phyloP scores from a whole-genome alignment of 2,113 vertebrate species.

The Romanogobio albipinnatus region DNA sequence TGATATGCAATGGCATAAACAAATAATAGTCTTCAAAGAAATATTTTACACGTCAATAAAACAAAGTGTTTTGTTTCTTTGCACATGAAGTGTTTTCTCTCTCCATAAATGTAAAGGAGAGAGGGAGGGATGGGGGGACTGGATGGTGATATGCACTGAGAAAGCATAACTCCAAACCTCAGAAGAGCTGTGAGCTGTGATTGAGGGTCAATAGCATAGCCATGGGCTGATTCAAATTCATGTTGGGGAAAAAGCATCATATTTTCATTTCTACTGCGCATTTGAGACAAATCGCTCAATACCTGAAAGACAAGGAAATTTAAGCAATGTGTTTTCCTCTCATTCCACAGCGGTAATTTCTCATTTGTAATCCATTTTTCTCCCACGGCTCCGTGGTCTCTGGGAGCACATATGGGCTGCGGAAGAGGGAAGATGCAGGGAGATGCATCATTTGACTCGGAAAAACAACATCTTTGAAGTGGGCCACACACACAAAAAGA shows the following conservation, averaged over 20 bases:
- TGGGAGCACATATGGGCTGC: slow-evolving; percentile 51
- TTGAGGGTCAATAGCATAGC: slow-evolving; percentile 43
- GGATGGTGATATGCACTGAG: slow-evolving; percentile 9
- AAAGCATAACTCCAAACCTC: slow-evolving; percentile 19
- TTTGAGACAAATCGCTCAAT: slow-evolving; percentile 63
- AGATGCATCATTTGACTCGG: slow-evolving; percentile 57
- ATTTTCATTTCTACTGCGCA: slow-evolving; percentile 66
- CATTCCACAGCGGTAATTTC: slow-evolving; percentile 60
- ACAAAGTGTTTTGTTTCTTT: background rate
- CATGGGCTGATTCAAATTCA: slow-evolving; percentile 48
- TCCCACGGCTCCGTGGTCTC: slow-evolving; percentile 56
- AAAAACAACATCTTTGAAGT: slow-evolving; percentile 54
- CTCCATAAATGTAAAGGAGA: background rate
- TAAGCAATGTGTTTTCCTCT: slow-evolving; percentile 39
- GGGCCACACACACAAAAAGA: slow-evolving; percentile 36
- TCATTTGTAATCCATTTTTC: slow-evolving; percentile 61
- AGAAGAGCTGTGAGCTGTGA: slow-evolving; percentile 13
- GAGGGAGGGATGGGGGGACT: background rate
- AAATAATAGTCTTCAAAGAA: background rate
- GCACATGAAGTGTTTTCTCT: background rate
- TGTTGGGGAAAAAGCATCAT: slow-evolving; percentile 52
- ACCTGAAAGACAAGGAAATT: slow-evolving; percentile 49
- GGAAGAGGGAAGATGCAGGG: slow-evolving; percentile 52
- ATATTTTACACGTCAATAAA: background rate
- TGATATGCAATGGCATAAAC: background rate